Percentiles rank a stretch among this genome's conserved stretches.
Evolutionary conservation across 2,113 vertebrate genomes (phyloP).

Genomic region (Machaerirhynchus nigripectus): DNA sequence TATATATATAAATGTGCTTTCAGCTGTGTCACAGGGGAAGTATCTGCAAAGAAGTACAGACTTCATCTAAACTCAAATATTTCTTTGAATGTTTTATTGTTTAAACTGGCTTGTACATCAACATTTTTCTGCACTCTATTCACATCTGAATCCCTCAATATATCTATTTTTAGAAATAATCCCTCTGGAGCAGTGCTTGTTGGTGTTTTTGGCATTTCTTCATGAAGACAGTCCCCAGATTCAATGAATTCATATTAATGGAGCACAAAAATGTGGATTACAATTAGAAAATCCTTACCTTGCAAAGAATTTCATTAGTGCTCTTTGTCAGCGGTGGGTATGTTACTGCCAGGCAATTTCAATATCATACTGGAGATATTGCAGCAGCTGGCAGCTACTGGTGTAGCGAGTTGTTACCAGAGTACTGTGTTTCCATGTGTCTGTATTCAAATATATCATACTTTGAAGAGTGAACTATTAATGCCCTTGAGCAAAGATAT

Average conservation of each 20-base stretch:
- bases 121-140: background rate
- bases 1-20: background rate
- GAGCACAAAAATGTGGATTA: background rate
- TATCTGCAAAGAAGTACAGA: background rate
- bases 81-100: background rate
- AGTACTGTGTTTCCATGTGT: background rate
- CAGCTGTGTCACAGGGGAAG: background rate
- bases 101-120: background rate
- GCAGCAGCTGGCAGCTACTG: background rate
- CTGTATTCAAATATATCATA: background rate
- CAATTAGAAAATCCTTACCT: background rate
- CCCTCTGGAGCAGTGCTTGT: background rate
- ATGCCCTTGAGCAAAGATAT: conserved; percentile 4
- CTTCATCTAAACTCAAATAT: background rate
- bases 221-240: background rate
- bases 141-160: background rate
- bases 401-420: background rate
- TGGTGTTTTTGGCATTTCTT: background rate
- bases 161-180: background rate
- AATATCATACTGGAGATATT: background rate
- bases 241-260: background rate
- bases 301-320: background rate
- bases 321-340: background rate
- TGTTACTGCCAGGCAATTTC: background rate
- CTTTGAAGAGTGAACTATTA: background rate